These are phyloP conservation scores for Schizotus pectinicornis DNA, from an alignment of 2,888 invertebrate species.

Conservation along the genomic window DNA sequence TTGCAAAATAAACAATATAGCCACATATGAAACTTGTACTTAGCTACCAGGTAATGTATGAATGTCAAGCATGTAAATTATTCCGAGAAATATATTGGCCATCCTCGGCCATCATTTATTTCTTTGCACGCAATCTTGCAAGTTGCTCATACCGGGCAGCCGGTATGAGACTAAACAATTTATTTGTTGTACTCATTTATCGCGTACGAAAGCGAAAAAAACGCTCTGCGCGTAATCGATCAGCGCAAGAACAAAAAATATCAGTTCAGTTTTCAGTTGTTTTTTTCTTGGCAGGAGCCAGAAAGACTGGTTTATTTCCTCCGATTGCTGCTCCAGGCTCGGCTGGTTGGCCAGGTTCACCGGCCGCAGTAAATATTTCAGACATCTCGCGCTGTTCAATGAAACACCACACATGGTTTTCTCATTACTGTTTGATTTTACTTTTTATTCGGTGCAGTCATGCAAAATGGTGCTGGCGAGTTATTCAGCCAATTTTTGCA, in stretches of 20 bases:
- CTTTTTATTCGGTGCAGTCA: background rate
- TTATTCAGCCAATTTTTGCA: no score
- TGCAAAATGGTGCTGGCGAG: no score
- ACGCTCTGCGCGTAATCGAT: slow-evolving; percentile 41
- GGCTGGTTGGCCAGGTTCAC: slow-evolving; percentile 47
- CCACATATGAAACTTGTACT: slow-evolving; percentile 52
- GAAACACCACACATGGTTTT: slow-evolving; percentile 49
- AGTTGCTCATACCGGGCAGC: slow-evolving; percentile 4
- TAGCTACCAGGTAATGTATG: slow-evolving; percentile 56
- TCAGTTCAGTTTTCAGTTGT: slow-evolving; percentile 45
- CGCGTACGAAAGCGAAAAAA: slow-evolving; percentile 25
- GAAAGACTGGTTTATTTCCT: slow-evolving; percentile 55
- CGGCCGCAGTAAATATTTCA: slow-evolving; percentile 56
- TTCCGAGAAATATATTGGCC: slow-evolving; percentile 50
- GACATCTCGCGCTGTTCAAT: slow-evolving; percentile 49
- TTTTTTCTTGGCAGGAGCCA: slow-evolving; percentile 49
- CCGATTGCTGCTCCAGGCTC: slow-evolving; percentile 39
- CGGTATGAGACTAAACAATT: slow-evolving; percentile 21
- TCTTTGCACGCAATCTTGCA: slow-evolving; percentile 52
- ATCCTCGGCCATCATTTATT: slow-evolving; percentile 49
- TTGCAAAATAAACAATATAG: slow-evolving; percentile 49
- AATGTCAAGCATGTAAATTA: slow-evolving; percentile 54
- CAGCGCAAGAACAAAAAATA: slow-evolving; percentile 44
- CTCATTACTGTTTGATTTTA: slow-evolving; percentile 41
- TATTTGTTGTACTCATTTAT: slow-evolving; percentile 27